Evolutionary conservation across 2,797 vertebrate genomes (phyloP), one percentile per base, ranked within the genome.

Genomic region (Zalophus californianus): DNA sequence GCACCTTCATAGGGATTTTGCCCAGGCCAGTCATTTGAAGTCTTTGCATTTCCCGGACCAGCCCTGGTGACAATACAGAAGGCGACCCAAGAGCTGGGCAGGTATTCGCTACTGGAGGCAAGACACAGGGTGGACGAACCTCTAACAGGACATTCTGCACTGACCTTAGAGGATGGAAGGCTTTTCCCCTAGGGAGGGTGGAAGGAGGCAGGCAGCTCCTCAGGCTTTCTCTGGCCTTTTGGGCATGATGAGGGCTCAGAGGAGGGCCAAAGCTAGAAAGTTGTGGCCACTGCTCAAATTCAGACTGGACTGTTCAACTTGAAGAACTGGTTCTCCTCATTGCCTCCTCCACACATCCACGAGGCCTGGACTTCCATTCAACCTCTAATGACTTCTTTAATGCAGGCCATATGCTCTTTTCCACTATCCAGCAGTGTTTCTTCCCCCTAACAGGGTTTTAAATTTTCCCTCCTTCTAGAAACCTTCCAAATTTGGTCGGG

Each of bases 381-480:
- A 2, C 7, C 7, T 41, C n/a, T 18, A 9, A 21, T 8, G 29
- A 16, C 44, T 72, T 83, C 12, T 83, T 78, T 20, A 35, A 21
- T 0, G 0, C 25, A 14, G 14, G 41, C 2, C 0, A 0, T 10
- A 6, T 25, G 3, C 25, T 77, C 2, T 50, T 86, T 38, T 29
- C 68, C 5, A 35, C 44, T 16, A n/a, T 3, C 20, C 25, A 35
- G 52, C 32, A 18, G 56, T 77, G 18, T 44, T 84, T 85, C 2
- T 35, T 52, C 18, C 20, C 82, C 41, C 38, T 44, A 52, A 15
- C 6, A 18, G 27, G 23, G 41, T 54, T 66, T 70, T 41, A 50
- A 66, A 35, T 66, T 32, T 44, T 88, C 14, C 3, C 25, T 54
- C 14, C 35, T 64, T 44, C 9, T 54, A 68, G n/a, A 60, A 86